Base-by-base conservation (phyloP, 2,888 invertebrate species). In the Uropetala carovei region DNA sequence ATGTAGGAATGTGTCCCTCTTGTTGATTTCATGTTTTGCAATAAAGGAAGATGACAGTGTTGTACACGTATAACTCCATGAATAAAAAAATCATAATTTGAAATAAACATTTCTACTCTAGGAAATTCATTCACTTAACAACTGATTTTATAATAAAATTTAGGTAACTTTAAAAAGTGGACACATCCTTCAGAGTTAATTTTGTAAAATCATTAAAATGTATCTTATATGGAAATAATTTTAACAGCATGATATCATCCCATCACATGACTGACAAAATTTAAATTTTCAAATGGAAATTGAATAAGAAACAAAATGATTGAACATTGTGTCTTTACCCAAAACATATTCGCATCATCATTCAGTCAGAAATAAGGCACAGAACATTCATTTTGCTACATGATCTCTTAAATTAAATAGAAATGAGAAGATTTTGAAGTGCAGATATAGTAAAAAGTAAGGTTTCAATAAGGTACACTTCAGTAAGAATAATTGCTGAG, bases 331-430 rank as follows among this genome's bases (percentile, higher is more conserved):
- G 27, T 27, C 75, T 27, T 75, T 75, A 27, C 75, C 43, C 27
- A 27, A 75, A 75, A 75, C 75, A 86, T n/a, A 57, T 85, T 18
- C 82, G 7, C 11, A 5, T 56, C 60, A 60, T 86, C 68, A 16
- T 89, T 89, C 89, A 89, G 89, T 89, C 89, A 68, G 10, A 86
- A 86, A 60, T 86, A 89, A 89, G 89, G 89, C 89, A 89, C 89
- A 89, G 64, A 89, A 43, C 64, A 89, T 89, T 89, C 89, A 89
- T 89, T 89, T 89, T 89, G 43, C 75, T 75, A 75, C 75, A 27
- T 13, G 27, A 75, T 13, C 8, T 75, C 75, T 75, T 75, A 75
- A 75, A 75, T 75, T 27, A 75, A 75, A 75, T 43, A 75, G 13
- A n/a, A 75, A 75, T 0, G 10, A 0, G 64, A 9, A n/a, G 4